Evolutionary conservation across 2,888 invertebrate genomes (phyloP).

Genomic region (Maniola hyperantus): DNA sequence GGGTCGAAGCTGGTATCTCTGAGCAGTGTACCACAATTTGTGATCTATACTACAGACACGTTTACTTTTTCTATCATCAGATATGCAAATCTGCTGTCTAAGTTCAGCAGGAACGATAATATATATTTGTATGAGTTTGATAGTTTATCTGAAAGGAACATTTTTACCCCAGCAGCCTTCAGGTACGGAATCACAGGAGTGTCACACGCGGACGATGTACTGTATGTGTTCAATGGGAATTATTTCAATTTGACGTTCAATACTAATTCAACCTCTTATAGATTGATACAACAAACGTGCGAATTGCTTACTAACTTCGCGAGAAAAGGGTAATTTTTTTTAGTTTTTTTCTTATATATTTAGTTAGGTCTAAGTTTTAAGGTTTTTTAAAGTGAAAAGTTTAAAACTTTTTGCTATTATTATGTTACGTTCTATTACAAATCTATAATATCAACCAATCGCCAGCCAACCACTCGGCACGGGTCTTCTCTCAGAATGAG

Average conservation of each 20-base stretch:
- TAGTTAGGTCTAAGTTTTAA: no score
- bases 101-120: slow-evolving; percentile 36
- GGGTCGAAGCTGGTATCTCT: slow-evolving; percentile 43
- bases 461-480: no score
- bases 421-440: no score
- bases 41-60: slow-evolving; percentile 45
- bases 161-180: slow-evolving; percentile 47
- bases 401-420: no score
- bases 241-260: slow-evolving; percentile 48
- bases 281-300: slow-evolving; percentile 54
- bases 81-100: slow-evolving; percentile 43
- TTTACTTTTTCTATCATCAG: slow-evolving; percentile 48
- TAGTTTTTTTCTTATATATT: no score
- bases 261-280: slow-evolving; percentile 49
- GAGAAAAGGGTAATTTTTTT: slow-evolving; percentile 56
- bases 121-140: slow-evolving; percentile 55
- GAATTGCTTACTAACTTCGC: slow-evolving; percentile 60
- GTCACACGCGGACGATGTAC: slow-evolving; percentile 60
- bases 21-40: slow-evolving; percentile 43
- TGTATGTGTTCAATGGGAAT: slow-evolving; percentile 58
- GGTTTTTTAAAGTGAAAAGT: no score
- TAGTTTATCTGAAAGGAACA: slow-evolving; percentile 53
- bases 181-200: slow-evolving; percentile 54
- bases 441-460: no score
- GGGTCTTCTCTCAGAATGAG: no score